These are phyloP conservation scores for Platyrinchus mystaceus DNA, from an alignment of 2,797 vertebrate species.

Conservation along the genomic window DNA sequence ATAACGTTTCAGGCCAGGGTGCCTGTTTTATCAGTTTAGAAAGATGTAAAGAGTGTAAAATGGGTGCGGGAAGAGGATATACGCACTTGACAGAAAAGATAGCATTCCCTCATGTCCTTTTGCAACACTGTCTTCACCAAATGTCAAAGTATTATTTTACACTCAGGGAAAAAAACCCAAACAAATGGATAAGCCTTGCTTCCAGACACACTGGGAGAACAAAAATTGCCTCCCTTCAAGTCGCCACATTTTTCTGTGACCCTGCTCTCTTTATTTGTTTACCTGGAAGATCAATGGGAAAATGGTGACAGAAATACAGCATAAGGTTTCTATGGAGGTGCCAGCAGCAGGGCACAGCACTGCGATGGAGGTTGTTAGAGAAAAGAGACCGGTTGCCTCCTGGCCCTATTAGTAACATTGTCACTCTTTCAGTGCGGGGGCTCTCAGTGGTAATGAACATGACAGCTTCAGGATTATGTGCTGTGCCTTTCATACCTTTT, in stretches of 20 bases:
- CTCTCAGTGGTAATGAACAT: constrained; percentile 35
- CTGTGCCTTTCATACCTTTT: constrained; percentile 62
- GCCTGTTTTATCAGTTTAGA: background rate
- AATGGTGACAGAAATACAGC: background rate
- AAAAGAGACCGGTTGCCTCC: constrained; percentile 40
- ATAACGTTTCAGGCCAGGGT: background rate
- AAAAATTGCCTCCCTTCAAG: constrained; percentile 22
- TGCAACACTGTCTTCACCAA: background rate
- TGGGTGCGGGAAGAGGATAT: background rate
- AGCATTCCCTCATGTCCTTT: background rate
- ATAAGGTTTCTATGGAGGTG: background rate
- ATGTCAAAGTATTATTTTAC: background rate
- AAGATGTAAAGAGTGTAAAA: background rate
- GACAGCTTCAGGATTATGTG: constrained; percentile 55
- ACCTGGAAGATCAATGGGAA: constrained; percentile 39
- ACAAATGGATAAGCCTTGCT: background rate
- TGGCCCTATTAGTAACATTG: constrained; percentile 42
- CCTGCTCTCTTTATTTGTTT: constrained; percentile 39
- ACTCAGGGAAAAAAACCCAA: background rate
- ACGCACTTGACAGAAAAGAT: background rate
- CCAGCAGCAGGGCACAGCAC: background rate
- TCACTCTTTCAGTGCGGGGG: background rate
- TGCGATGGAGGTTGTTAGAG: background rate
- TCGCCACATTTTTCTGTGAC: constrained; percentile 6
- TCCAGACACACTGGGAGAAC: background rate